Percentiles rank a stretch among this genome's conserved stretches.
phyloP scores from a whole-genome alignment of 2,888 invertebrate species.

The Dendrolimus houi region DNA sequence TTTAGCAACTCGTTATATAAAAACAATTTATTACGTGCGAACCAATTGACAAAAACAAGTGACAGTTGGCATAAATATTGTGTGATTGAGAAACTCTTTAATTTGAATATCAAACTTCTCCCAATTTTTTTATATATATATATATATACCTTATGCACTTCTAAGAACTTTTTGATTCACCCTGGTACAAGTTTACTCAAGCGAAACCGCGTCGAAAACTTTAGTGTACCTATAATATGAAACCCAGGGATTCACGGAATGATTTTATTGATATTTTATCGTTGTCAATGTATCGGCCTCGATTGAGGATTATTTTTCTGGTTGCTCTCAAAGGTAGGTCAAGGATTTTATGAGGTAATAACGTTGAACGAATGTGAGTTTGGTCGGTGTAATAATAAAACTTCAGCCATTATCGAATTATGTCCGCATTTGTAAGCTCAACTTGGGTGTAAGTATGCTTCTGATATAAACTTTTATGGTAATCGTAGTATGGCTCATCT shows the following conservation, averaged over 20 bases:
- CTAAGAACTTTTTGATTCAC: too few relatives aligned
- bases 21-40: too few relatives aligned
- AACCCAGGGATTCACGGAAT: background rate
- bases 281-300: background rate
- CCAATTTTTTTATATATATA: too few relatives aligned
- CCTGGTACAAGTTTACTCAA: too few relatives aligned
- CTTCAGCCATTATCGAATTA: slow-evolving; percentile 13
- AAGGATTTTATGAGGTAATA: slow-evolving; percentile 12
- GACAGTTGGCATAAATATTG: too few relatives aligned
- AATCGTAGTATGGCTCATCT: background rate
- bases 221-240: too few relatives aligned
- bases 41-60: too few relatives aligned
- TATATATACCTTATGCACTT: too few relatives aligned
- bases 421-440: background rate
- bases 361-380: slow-evolving; percentile 15
- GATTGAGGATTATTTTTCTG: slow-evolving; percentile 5
- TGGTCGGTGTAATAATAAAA: slow-evolving; percentile 15
- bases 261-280: slow-evolving; percentile 1
- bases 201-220: too few relatives aligned
- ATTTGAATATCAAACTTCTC: too few relatives aligned
- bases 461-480: background rate
- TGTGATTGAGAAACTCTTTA: too few relatives aligned
- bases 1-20: too few relatives aligned
- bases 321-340: slow-evolving; percentile 14
- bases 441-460: background rate